These are phyloP conservation scores for Malthinus flaveolus DNA, from an alignment of 2,888 invertebrate genomes.

Conservation along the genomic window DNA sequence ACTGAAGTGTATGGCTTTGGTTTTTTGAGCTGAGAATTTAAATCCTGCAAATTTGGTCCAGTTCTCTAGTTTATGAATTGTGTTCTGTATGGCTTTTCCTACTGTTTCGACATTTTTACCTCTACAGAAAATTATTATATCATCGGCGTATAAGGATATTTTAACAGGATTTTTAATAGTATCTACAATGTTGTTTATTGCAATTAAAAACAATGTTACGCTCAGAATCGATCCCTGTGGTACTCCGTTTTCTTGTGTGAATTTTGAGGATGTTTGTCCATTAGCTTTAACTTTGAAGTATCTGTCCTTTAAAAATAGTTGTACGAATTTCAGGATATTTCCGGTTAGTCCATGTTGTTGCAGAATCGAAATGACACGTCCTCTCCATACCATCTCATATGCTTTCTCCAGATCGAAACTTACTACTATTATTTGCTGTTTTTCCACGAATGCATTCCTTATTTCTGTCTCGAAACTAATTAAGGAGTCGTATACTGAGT, in stretches of 20 bases:
- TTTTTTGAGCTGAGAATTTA: constrained; percentile 24
- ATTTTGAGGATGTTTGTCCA: too few species aligned
- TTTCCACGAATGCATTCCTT: too few species aligned
- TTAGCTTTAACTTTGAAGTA: too few species aligned
- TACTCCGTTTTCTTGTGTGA: constrained; percentile 20
- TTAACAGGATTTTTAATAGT: constrained; percentile 11
- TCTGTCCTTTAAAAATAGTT: too few species aligned
- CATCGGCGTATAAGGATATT: constrained; percentile 26
- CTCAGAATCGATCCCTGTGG: constrained; percentile 32
- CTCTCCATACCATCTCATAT: too few species aligned
- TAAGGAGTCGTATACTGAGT: too few species aligned
- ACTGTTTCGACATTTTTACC: constrained; percentile 17
- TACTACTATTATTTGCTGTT: too few species aligned
- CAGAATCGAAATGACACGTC: too few species aligned
- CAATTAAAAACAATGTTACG: constrained; percentile 29
- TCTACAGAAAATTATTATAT: constrained; percentile 17
- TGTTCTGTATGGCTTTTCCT: constrained; percentile 14
- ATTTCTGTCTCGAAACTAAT: too few species aligned
- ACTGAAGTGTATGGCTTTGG: background rate
- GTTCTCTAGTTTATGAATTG: constrained; percentile 13
- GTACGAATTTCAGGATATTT: too few species aligned
- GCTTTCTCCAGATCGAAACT: too few species aligned
- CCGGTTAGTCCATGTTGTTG: too few species aligned
- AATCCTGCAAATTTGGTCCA: constrained; percentile 19
- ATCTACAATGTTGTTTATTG: constrained; percentile 20